A percentile compares a stretch with the other conserved stretches of the same genome.
Conservation (phyloP, 2,888 invertebrate species). For the Cremastinae sp. region DNA sequence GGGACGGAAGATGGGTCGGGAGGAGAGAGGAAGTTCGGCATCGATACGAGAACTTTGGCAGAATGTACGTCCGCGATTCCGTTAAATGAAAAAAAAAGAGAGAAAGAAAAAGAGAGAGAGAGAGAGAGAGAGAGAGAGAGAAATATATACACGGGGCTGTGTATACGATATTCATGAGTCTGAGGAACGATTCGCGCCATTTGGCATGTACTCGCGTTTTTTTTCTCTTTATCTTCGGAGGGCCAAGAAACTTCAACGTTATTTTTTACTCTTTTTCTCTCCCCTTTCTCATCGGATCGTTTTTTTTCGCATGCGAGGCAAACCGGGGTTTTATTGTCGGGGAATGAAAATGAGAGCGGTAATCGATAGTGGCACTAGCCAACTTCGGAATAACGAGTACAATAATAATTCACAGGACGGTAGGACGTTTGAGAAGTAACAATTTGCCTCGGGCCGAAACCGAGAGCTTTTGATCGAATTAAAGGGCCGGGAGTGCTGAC, state of each 20-base stretch:
- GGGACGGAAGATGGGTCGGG: constrained; percentile 16
- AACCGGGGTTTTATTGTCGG: constrained; percentile 23
- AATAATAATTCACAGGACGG: constrained; percentile 29
- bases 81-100: constrained; percentile 16
- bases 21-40: constrained; percentile 29
- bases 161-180: constrained; percentile 56
- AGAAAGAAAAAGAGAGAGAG: constrained; percentile 17
- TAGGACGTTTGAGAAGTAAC: constrained; percentile 27
- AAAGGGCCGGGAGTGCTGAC: constrained; percentile 36
- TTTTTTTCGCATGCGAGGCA: constrained; percentile 8
- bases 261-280: neutral
- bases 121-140: constrained; percentile 12
- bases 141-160: constrained; percentile 25
- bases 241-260: constrained; percentile 41
- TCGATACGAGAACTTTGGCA: constrained; percentile 52
- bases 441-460: constrained; percentile 42
- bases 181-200: constrained; percentile 57
- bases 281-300: no score
- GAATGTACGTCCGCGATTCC: constrained; percentile 41
- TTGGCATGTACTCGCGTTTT: constrained; percentile 43
- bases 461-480: constrained; percentile 48
- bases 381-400: constrained; percentile 16
- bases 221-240: constrained; percentile 26
- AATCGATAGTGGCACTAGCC: constrained; percentile 32
- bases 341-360: constrained; percentile 29